Conservation (phyloP, 1,140 invertebrate species). For the Aricia agestis region DNA sequence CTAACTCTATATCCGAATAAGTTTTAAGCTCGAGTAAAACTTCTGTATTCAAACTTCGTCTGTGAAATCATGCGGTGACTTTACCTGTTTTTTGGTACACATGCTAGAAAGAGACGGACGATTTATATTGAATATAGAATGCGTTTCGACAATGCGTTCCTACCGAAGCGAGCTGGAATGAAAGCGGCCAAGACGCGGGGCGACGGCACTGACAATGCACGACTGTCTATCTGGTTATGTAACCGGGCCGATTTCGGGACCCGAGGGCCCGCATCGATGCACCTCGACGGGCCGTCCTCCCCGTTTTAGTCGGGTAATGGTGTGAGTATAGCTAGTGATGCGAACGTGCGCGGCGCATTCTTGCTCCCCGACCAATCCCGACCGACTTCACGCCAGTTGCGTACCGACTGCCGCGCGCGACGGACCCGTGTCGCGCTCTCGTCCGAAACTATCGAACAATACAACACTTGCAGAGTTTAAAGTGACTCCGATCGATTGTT, state of each 20-base stretch:
- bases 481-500: slow-evolving; percentile 48
- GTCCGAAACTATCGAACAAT: slow-evolving; percentile 56
- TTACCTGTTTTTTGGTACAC: slow-evolving; percentile 61
- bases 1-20: neutral
- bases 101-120: slow-evolving; percentile 49
- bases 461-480: slow-evolving; percentile 58
- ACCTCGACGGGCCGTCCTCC: slow-evolving; percentile 29
- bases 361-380: slow-evolving; percentile 67
- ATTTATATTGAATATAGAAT: slow-evolving; percentile 50
- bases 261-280: slow-evolving; percentile 9
- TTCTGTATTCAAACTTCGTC: slow-evolving; percentile 20
- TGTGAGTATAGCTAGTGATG: slow-evolving; percentile 56
- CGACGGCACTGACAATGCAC: slow-evolving; percentile 69
- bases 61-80: slow-evolving; percentile 37
- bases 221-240: slow-evolving; percentile 66
- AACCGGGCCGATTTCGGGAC: slow-evolving; percentile 39
- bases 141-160: slow-evolving; percentile 52
- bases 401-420: slow-evolving; percentile 44
- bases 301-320: slow-evolving; percentile 43
- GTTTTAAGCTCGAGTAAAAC: slow-evolving; percentile 4
- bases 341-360: slow-evolving; percentile 72
- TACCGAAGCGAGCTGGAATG: slow-evolving; percentile 51
- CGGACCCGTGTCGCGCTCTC: slow-evolving; percentile 45
- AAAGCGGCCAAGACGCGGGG: slow-evolving; percentile 60
- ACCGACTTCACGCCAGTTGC: slow-evolving; percentile 67